phyloP scores from a whole-genome alignment of 1,140 invertebrate species.

The Calycopis cecrops region DNA sequence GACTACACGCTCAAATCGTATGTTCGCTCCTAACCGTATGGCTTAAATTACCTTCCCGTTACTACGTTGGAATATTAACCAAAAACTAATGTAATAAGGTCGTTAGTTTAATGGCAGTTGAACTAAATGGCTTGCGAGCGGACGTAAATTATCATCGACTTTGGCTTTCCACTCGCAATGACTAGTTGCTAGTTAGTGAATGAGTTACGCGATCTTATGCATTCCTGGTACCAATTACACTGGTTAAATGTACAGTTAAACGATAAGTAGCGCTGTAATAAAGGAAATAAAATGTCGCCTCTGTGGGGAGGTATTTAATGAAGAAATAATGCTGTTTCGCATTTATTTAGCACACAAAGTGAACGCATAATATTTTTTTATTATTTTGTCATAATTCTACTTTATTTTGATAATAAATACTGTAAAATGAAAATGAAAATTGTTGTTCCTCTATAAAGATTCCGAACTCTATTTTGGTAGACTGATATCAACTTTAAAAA shows the following conservation, averaged over 20 bases:
- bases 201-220: conserved; percentile 10
- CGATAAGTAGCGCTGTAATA: background rate
- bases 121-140: conserved; percentile 52
- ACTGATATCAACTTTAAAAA: no score
- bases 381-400: background rate
- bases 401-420: background rate
- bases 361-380: background rate
- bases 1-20: conserved; percentile 35
- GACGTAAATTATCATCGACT: conserved; percentile 61
- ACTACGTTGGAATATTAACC: conserved; percentile 22
- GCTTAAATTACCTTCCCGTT: conserved; percentile 59
- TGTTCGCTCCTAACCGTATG: conserved; percentile 55
- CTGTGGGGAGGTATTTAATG: background rate
- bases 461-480: no score
- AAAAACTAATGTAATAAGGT: conserved; percentile 19
- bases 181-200: conserved; percentile 21
- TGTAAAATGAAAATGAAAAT: background rate
- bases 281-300: background rate
- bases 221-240: background rate
- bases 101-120: conserved; percentile 25
- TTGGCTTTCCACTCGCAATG: conserved; percentile 52
- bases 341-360: background rate
- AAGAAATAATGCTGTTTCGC: background rate
- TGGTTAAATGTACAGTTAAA: background rate
- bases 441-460: no score